phyloP scores from a whole-genome alignment of 2,888 invertebrate genomes.

The Ernsta delagoae region DNA sequence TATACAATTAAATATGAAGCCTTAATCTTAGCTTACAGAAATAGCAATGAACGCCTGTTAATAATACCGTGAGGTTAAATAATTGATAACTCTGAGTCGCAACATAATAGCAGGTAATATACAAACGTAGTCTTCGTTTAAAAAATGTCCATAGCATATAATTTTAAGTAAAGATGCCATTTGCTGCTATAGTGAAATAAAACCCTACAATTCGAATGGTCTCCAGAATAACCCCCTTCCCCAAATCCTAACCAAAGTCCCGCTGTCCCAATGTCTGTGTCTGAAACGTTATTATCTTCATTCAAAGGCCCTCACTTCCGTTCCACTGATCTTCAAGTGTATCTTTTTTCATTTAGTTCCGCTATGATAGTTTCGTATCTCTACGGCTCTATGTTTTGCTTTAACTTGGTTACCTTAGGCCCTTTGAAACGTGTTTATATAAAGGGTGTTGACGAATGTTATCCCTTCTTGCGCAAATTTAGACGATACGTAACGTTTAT shows the following conservation, averaged over 20 bases:
- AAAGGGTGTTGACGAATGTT: not conserved
- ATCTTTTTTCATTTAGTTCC: constrained; percentile 60
- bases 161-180: too few species aligned
- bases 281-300: constrained; percentile 47
- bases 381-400: constrained; percentile 20
- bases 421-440: not conserved
- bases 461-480: not conserved
- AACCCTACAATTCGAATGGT: constrained; percentile 9
- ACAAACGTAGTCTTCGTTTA: too few species aligned
- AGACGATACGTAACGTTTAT: too few species aligned
- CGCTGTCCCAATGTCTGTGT: constrained; percentile 33
- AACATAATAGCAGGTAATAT: too few species aligned
- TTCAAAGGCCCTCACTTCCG: constrained; percentile 59
- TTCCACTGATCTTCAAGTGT: constrained; percentile 69
- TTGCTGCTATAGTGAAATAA: too few species aligned
- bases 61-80: too few species aligned
- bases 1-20: too few species aligned
- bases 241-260: constrained; percentile 26
- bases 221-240: constrained; percentile 17
- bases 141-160: too few species aligned
- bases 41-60: too few species aligned
- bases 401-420: constrained; percentile 10
- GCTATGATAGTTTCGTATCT: constrained; percentile 42
- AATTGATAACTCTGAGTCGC: too few species aligned
- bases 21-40: too few species aligned